A percentile compares a stretch with the other conserved stretches of the same genome.
phyloP scores from a whole-genome alignment of 1,140 invertebrate species.

The Diabrotica undecimpunctata region DNA sequence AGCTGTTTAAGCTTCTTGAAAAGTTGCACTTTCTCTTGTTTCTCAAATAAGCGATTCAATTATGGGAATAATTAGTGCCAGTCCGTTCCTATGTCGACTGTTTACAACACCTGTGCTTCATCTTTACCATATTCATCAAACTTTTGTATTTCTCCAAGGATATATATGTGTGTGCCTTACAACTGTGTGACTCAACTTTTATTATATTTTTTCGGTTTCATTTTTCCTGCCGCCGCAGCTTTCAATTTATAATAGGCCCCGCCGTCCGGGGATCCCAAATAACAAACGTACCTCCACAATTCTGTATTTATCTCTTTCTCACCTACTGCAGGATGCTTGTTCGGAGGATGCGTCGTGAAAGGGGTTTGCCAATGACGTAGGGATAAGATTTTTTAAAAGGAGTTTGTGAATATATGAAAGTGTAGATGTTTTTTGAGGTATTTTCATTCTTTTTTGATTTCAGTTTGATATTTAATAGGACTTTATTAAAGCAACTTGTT shows the following conservation, averaged over 20 bases:
- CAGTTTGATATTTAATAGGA: no score
- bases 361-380: neutral
- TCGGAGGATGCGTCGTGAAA: neutral
- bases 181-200: slow-evolving; percentile 15
- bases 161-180: slow-evolving; percentile 15
- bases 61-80: neutral
- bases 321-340: neutral
- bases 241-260: slow-evolving; percentile 13
- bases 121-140: slow-evolving; percentile 31
- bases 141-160: slow-evolving; percentile 30
- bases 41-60: no score
- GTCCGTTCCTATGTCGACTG: neutral
- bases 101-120: slow-evolving; percentile 29
- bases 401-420: no score
- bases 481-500: no score
- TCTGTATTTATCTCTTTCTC: slow-evolving; percentile 10
- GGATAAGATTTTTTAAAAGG: neutral
- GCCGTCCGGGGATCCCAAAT: slow-evolving; percentile 1
- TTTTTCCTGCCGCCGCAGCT: slow-evolving; percentile 7
- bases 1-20: no score
- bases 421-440: no score
- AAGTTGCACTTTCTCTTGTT: no score
- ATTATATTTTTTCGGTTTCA: neutral
- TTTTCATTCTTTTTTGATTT: no score
- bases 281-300: slow-evolving; percentile 6